Evolutionary conservation across 2,797 vertebrate species (phyloP).

Genomic region (Valencia hispanica): DNA sequence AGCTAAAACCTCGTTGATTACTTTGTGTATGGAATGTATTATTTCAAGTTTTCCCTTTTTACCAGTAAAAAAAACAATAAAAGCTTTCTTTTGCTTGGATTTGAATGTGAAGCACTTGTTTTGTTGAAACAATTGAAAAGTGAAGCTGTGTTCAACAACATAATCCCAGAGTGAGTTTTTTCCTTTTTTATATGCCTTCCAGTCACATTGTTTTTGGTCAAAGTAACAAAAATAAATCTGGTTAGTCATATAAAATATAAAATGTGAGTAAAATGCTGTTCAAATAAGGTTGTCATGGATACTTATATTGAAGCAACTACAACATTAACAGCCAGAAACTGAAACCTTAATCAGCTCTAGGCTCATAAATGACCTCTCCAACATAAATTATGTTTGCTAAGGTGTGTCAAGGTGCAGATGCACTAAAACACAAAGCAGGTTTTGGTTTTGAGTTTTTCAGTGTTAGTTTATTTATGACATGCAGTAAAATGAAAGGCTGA

Average conservation of each 20-base stretch:
- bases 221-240: background rate
- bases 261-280: conserved; percentile 9
- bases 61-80: conserved; percentile 58
- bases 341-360: background rate
- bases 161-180: background rate
- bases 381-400: conserved; percentile 29
- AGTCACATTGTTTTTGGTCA: background rate
- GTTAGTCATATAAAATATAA: background rate
- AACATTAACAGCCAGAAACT: background rate
- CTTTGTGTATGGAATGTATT: conserved; percentile 84
- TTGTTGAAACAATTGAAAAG: background rate
- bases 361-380: conserved; percentile 13
- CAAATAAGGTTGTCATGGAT: background rate
- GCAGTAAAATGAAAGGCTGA: background rate
- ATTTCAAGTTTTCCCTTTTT: conserved; percentile 82
- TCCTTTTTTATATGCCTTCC: background rate
- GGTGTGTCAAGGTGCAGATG: conserved; percentile 8
- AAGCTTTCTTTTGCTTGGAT: background rate
- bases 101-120: background rate
- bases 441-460: background rate
- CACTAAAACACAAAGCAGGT: background rate
- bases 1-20: conserved; percentile 85
- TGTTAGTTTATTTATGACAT: background rate
- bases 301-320: background rate
- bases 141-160: background rate